Evolutionary conservation across 2,888 invertebrate species (phyloP).

Genomic region (Zaprionus bogoriensis): DNA sequence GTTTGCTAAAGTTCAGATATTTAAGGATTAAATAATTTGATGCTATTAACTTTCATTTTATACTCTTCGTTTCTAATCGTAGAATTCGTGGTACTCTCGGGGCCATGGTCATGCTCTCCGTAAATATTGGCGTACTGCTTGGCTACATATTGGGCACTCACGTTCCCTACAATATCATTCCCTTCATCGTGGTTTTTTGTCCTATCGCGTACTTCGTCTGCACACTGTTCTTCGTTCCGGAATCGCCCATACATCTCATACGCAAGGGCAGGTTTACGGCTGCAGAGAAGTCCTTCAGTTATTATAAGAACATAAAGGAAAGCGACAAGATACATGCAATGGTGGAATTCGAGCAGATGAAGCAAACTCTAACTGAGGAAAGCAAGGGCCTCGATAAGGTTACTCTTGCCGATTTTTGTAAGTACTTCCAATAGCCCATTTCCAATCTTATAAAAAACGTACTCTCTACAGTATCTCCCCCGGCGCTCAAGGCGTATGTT

Average conservation of each 20-base stretch:
- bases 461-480: slow-evolving; percentile 60
- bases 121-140: slow-evolving; percentile 75
- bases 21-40: no score
- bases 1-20: no score
- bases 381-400: slow-evolving; percentile 28
- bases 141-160: slow-evolving; percentile 78
- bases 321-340: slow-evolving; percentile 27
- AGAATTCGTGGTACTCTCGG: slow-evolving; percentile 80
- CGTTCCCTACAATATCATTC: slow-evolving; percentile 68
- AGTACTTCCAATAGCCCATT: slow-evolving; percentile 10
- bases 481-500: slow-evolving; percentile 64
- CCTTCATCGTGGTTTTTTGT: slow-evolving; percentile 62
- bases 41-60: no score
- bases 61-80: no score
- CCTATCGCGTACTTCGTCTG: slow-evolving; percentile 66
- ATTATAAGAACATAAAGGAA: slow-evolving; percentile 75
- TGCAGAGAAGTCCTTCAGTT: slow-evolving; percentile 75
- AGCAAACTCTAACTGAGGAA: slow-evolving; percentile 45
- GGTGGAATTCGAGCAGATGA: slow-evolving; percentile 63
- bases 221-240: slow-evolving; percentile 63
- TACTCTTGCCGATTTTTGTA: slow-evolving; percentile 65
- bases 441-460: background rate
- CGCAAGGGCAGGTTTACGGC: slow-evolving; percentile 52
- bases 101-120: slow-evolving; percentile 73
- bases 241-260: slow-evolving; percentile 78